Evolutionary conservation across 2,113 vertebrate genomes (phyloP).

Genomic region (Rostratula benghalensis): DNA sequence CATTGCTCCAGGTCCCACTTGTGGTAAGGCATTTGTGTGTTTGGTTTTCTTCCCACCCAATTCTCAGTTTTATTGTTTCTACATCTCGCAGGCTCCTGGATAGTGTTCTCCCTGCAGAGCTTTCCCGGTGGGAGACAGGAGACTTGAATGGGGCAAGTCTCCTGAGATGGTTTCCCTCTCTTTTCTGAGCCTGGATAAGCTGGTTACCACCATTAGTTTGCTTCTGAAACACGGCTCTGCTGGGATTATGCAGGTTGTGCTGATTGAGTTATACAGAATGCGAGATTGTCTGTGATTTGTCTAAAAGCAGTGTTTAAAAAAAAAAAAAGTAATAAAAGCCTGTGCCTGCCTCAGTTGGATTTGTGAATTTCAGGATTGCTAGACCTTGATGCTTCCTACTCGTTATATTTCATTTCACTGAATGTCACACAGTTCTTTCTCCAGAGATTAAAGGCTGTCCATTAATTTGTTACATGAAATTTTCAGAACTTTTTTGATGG

Average conservation of each 20-base stretch:
- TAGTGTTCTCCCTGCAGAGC: neutral
- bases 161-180: neutral
- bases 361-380: neutral
- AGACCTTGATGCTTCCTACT: neutral
- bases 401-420: neutral
- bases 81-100: neutral
- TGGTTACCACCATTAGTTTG: neutral
- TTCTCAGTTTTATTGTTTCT: neutral
- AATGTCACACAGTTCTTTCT: neutral
- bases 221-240: neutral
- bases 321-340: neutral
- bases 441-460: neutral
- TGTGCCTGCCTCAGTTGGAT: neutral
- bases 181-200: neutral
- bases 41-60: neutral
- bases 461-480: neutral
- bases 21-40: constrained; percentile 83
- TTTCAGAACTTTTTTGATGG: neutral
- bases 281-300: neutral
- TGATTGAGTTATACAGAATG: neutral
- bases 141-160: neutral
- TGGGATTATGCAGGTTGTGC: neutral
- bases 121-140: neutral
- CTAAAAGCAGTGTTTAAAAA: neutral
- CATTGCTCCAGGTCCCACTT: constrained; percentile 93